A percentile compares a stretch with the other conserved stretches of the same genome.
These are phyloP conservation scores for Silurus aristotelis DNA, from an alignment of 2,797 vertebrate species.

Conservation along the genomic window DNA sequence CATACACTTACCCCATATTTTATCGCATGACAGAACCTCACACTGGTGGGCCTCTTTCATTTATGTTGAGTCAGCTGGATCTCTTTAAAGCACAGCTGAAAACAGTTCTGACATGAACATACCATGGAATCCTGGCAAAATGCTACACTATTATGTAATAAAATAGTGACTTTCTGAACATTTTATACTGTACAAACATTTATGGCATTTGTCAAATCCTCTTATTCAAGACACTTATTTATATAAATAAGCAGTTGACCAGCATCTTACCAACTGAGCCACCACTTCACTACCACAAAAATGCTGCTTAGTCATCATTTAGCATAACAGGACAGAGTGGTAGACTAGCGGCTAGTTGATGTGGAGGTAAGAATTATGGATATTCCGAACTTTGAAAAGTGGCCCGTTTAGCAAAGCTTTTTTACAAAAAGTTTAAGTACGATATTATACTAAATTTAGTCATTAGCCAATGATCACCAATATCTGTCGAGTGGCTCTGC, in stretches of 20 bases:
- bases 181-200: too few species aligned
- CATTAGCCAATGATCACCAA: background rate
- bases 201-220: too few species aligned
- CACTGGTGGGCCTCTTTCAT: conserved; percentile 10
- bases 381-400: background rate
- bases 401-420: background rate
- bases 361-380: background rate
- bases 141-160: background rate
- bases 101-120: too few species aligned
- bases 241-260: too few species aligned
- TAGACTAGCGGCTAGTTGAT: background rate
- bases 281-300: too few species aligned
- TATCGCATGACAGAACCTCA: background rate
- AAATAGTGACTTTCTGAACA: background rate
- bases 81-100: background rate
- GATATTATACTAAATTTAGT: background rate
- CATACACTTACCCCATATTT: conserved; percentile 6
- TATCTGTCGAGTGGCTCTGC: background rate
- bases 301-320: background rate
- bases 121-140: too few species aligned
- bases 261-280: too few species aligned
- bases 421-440: background rate
- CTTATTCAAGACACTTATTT: too few species aligned
- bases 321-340: background rate
- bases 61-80: background rate